Evolutionary conservation across 2,888 invertebrate species (phyloP).

Genomic region (Polylopha cassiicola): DNA sequence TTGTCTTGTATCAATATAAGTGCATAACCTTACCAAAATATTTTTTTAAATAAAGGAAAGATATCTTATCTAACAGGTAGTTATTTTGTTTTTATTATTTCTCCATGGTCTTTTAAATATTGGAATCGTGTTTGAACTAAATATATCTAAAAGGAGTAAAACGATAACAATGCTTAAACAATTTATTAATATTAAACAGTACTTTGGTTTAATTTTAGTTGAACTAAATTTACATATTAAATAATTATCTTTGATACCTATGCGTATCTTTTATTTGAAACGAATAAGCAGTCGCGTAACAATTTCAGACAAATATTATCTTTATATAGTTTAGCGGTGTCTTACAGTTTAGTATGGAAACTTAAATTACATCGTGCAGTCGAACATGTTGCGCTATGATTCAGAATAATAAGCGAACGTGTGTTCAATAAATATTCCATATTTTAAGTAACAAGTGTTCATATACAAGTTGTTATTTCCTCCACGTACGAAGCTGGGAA

Average conservation of each 20-base stretch:
- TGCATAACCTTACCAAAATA: no score
- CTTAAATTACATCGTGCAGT: constrained; percentile 7
- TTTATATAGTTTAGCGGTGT: no score
- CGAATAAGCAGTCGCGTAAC: no score
- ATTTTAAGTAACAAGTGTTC: constrained; percentile 18
- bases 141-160: neutral
- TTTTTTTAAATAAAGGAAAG: no score
- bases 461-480: constrained; percentile 79
- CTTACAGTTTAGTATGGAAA: neutral
- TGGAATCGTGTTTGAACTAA: no score
- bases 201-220: constrained; percentile 68
- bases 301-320: no score
- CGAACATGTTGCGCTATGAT: no score
- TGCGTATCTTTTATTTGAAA: no score
- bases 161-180: constrained; percentile 29
- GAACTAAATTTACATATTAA: constrained; percentile 18
- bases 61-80: no score
- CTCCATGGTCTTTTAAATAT: no score
- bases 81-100: no score
- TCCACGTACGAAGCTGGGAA: constrained; percentile 97
- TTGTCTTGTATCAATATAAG: constrained; percentile 23
- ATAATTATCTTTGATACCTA: neutral
- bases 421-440: constrained; percentile 11
- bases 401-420: no score
- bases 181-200: constrained; percentile 55